Conservation (phyloP, 2,113 vertebrate species). For the Meriones unguiculatus region DNA sequence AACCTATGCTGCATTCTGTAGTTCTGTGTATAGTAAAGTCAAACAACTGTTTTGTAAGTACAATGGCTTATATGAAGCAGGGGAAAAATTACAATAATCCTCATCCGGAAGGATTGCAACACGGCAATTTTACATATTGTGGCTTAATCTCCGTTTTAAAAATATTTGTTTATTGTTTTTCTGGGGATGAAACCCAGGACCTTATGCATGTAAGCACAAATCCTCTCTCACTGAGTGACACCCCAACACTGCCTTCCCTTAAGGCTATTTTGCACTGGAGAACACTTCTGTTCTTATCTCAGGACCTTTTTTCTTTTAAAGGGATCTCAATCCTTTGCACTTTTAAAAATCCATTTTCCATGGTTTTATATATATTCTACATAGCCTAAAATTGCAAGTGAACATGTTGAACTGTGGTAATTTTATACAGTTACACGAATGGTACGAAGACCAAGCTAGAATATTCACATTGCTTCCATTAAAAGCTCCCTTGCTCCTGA, state of each 20-base stretch:
- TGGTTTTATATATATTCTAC: background rate
- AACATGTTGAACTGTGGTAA: background rate
- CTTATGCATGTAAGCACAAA: background rate
- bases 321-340: background rate
- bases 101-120: background rate
- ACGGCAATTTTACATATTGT: background rate
- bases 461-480: background rate
- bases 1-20: slow-evolving; percentile 27
- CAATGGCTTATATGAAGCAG: slow-evolving; percentile 32
- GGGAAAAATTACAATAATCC: background rate
- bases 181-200: background rate
- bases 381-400: slow-evolving; percentile 3
- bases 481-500: background rate
- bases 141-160: background rate
- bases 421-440: background rate
- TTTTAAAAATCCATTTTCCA: background rate
- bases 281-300: background rate
- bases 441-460: slow-evolving; percentile 8
- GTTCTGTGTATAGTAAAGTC: slow-evolving; percentile 33
- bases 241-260: background rate
- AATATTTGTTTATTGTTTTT: background rate
- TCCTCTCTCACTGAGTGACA: background rate
- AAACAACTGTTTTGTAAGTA: background rate
- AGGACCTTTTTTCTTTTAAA: background rate
- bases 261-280: background rate